phyloP scores from a whole-genome alignment of 2,888 invertebrate genomes.

The Eubasilissa splendida region DNA sequence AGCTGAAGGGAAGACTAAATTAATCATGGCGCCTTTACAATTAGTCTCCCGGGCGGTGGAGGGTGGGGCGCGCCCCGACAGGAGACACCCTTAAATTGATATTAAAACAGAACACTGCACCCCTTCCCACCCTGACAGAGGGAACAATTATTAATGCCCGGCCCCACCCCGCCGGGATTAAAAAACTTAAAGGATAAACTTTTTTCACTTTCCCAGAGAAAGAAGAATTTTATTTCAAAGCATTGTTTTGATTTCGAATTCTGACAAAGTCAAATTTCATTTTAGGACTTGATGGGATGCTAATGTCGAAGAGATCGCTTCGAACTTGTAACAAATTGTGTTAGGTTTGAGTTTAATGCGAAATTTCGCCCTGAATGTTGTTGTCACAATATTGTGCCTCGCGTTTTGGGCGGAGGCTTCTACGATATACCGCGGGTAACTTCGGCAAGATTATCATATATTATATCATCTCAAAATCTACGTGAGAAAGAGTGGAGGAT shows the following conservation, averaged over 20 bases:
- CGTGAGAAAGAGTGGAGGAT: too few relatives aligned
- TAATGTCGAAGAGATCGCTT: slow-evolving; percentile 12
- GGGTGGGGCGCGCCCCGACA: not conserved
- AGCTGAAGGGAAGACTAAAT: slow-evolving; percentile 39
- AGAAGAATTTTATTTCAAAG: slow-evolving; percentile 28
- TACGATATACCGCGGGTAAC: too few relatives aligned
- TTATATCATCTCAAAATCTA: too few relatives aligned
- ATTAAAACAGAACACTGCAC: slow-evolving; percentile 16
- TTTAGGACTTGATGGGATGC: not conserved
- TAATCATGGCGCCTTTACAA: slow-evolving; percentile 55
- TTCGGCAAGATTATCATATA: too few relatives aligned
- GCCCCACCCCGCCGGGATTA: slow-evolving; percentile 3
- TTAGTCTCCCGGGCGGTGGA: slow-evolving; percentile 39
- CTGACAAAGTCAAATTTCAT: slow-evolving; percentile 19
- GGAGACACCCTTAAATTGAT: slow-evolving; percentile 21
- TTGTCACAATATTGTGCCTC: not conserved
- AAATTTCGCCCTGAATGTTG: slow-evolving; percentile 21
- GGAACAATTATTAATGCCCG: slow-evolving; percentile 17
- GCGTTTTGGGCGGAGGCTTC: too few relatives aligned
- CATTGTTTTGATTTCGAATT: slow-evolving; percentile 30
- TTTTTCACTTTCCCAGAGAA: slow-evolving; percentile 5
- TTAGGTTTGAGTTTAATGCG: slow-evolving; percentile 12
- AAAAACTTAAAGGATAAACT: slow-evolving; percentile 23
- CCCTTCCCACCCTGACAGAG: slow-evolving; percentile 7
- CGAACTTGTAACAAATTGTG: not conserved